Evolutionary conservation across 2,797 vertebrate species (phyloP), one percentile per base, ranked within the genome.

Genomic region (Argya squamiceps): DNA sequence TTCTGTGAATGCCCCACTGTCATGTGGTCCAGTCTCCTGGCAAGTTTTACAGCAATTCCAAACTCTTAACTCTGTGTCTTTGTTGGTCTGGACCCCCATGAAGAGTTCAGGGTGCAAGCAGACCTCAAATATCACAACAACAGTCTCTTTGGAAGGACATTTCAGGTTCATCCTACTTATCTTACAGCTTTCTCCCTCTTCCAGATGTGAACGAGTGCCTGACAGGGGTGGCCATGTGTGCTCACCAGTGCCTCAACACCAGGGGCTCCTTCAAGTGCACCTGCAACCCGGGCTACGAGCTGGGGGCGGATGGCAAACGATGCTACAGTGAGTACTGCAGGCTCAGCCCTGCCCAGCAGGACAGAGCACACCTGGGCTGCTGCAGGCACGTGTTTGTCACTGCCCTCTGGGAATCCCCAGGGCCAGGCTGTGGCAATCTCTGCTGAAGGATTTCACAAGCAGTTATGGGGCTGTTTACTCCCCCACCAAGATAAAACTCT

Each of bases 191-290:
- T 21, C 55, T 63, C 19, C 74, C 58, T 55, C 39, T 68, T 44
- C 29, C 97, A 99, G 99, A 99, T 8, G 95, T 99, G 34, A 98
- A 99, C 0, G 99, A 99, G 77, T 99, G 99, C 63, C 94, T 97
- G 86, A 67, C 59, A 0, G 98, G 98, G 20, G 90, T 95, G 43
- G 98, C 98, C 60, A 85, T 76, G 94, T 99, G 99, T 10, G 97
- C 98, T 9, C 99, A 99, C 4, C 98, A 98, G 95, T 99, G 99
- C 86, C 98, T 98, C 92, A 99, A 99, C 98, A 99, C 98, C 0
- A 97, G 19, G 0, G 99, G 99, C 41, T 99, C 99, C 68, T 99
- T 98, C 13, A 96, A 97, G 84, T 99, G 99, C 12, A 92, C 98
- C 74, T 99, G 99, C 47, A 98, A 98, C 19, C 70, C 98, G 0